Percentiles rank a stretch among this genome's conserved stretches.
These are phyloP conservation scores for Strigamia crassipes DNA, from an alignment of 2,888 invertebrate genomes.

Conservation along the genomic window DNA sequence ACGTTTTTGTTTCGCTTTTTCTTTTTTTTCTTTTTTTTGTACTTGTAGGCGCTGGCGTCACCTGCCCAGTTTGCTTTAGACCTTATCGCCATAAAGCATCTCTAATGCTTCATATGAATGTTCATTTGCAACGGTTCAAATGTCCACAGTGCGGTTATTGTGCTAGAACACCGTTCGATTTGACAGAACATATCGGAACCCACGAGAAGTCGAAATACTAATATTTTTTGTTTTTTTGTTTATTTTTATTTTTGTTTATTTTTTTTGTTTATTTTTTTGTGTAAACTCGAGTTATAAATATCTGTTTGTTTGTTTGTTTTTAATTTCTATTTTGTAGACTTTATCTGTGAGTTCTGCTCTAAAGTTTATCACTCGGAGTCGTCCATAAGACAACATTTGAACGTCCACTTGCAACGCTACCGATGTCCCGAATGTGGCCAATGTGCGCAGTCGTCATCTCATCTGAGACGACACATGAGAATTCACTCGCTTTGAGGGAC, in stretches of 20 bases:
- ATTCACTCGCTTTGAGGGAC: neutral
- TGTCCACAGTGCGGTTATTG: conserved; percentile 10
- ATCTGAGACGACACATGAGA: neutral
- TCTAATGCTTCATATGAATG: neutral
- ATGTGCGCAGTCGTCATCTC: neutral
- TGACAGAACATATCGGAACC: neutral
- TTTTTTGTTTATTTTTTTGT: neutral
- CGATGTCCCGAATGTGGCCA: conserved; percentile 31
- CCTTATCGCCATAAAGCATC: neutral
- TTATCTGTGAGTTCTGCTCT: conserved; percentile 28
- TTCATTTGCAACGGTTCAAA: neutral
- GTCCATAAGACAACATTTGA: conserved; percentile 10
- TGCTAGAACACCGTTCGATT: neutral
- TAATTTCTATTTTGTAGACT: conserved; percentile 1
- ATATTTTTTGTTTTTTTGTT: neutral
- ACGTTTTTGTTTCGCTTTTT: neutral
- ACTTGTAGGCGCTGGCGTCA: neutral
- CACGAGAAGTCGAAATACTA: neutral
- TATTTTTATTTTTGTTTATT: neutral
- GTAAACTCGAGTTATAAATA: neutral
- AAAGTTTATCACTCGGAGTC: conserved; percentile 31
- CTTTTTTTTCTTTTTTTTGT: neutral
- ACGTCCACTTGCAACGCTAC: conserved; percentile 42
- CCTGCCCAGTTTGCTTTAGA: neutral
- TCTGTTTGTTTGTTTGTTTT: conserved; percentile 6